Evolutionary conservation across 2,888 invertebrate species (phyloP).

Genomic region (Lasioglossum villosulum): DNA sequence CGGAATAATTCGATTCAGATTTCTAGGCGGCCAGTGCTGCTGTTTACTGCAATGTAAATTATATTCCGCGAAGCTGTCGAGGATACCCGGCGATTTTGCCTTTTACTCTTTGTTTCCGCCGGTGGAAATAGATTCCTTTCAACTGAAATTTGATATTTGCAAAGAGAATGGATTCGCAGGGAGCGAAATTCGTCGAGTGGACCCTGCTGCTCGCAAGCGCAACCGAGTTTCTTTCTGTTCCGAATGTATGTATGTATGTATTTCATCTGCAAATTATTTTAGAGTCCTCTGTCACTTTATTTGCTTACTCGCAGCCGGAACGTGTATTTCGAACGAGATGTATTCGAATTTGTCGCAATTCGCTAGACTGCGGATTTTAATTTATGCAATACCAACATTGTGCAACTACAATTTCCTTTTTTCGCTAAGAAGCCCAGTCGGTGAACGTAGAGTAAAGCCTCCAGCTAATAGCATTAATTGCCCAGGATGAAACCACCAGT

Average conservation of each 20-base stretch:
- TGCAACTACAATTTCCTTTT: too few relatives aligned
- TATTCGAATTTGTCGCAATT: too few relatives aligned
- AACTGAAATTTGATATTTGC: neutral
- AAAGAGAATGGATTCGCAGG: neutral
- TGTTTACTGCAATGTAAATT: constrained; percentile 5
- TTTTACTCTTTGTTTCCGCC: neutral
- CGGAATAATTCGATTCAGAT: neutral
- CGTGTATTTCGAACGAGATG: neutral
- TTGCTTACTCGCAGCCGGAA: neutral
- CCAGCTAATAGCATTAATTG: too few relatives aligned
- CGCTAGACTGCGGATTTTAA: too few relatives aligned
- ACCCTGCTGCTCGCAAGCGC: neutral
- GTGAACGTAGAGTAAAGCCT: too few relatives aligned
- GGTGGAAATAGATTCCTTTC: neutral
- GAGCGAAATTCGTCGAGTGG: neutral
- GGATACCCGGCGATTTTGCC: neutral
- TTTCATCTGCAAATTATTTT: neutral
- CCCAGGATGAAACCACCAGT: too few relatives aligned
- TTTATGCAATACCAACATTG: too few relatives aligned
- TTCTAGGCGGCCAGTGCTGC: neutral
- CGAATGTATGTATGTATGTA: neutral
- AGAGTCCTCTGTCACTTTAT: neutral
- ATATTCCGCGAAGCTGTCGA: neutral
- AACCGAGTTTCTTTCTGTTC: neutral
- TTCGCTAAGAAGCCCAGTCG: too few relatives aligned